These are phyloP conservation scores for Glaucopsyche alexis DNA, from an alignment of 2,888 invertebrate species.

Conservation along the genomic window DNA sequence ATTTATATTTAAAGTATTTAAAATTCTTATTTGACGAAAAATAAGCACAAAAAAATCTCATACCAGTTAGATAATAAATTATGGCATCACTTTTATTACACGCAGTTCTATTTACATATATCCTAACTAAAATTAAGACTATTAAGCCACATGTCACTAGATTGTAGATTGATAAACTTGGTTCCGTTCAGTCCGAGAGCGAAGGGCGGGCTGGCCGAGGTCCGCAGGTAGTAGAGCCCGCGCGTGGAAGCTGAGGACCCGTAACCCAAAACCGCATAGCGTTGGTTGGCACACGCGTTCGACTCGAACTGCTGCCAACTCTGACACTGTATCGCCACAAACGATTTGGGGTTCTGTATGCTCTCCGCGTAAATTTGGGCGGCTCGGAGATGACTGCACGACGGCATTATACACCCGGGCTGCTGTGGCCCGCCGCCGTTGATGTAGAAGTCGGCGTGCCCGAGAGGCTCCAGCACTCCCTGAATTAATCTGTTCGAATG, in stretches of 20 bases:
- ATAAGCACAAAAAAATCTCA: not conserved
- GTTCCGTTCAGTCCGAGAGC: conserved; percentile 69
- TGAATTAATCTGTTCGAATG: conserved; percentile 72
- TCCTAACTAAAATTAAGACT: conserved; percentile 26
- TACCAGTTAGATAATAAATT: not conserved
- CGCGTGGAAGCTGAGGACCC: conserved; percentile 66
- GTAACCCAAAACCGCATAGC: conserved; percentile 66
- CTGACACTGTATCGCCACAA: conserved; percentile 61
- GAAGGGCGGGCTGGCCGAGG: conserved; percentile 58
- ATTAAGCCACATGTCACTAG: conserved; percentile 38
- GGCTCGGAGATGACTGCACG: conserved; percentile 72
- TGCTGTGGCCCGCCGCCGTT: conserved; percentile 85
- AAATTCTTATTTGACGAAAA: not conserved
- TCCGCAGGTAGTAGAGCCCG: conserved; percentile 70
- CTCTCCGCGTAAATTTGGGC: conserved; percentile 69
- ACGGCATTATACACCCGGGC: conserved; percentile 82
- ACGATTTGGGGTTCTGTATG: conserved; percentile 61
- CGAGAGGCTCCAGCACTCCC: conserved; percentile 78
- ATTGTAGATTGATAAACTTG: conserved; percentile 43
- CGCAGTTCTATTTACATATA: not conserved
- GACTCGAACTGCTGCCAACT: conserved; percentile 66
- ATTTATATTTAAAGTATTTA: not conserved
- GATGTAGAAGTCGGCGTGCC: conserved; percentile 87
- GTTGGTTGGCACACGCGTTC: conserved; percentile 58
- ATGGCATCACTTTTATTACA: conserved; percentile 33